phyloP scores from a whole-genome alignment of 2,888 invertebrate species.

The Trissolcus brochymenae region DNA sequence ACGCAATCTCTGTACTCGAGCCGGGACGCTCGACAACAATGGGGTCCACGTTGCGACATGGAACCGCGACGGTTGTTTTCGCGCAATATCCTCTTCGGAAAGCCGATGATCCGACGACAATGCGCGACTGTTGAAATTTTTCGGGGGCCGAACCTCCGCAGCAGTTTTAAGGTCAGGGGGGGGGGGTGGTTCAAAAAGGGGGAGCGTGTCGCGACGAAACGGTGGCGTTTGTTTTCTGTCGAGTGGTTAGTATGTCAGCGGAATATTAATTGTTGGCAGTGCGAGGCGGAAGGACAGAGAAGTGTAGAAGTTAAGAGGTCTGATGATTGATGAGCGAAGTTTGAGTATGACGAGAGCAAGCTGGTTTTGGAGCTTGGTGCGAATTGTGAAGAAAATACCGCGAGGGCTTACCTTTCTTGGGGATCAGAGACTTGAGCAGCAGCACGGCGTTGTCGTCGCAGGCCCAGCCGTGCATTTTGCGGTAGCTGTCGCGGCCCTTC shows the following conservation, averaged over 20 bases:
- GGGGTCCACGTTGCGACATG: constrained; percentile 38
- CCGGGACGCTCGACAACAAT: constrained; percentile 40
- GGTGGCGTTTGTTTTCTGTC: constrained; percentile 61
- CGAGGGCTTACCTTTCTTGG: constrained; percentile 92
- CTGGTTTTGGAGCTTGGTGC: constrained; percentile 9
- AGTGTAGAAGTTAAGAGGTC: constrained; percentile 43
- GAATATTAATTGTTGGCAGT: constrained; percentile 73
- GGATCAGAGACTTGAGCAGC: constrained; percentile 97
- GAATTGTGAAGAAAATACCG: constrained; percentile 55
- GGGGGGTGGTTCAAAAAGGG: not conserved
- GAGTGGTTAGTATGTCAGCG: constrained; percentile 70
- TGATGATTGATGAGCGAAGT: constrained; percentile 37
- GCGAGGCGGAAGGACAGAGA: constrained; percentile 68
- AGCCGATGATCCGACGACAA: constrained; percentile 45
- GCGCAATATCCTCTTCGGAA: constrained; percentile 33
- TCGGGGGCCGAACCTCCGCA: constrained; percentile 40
- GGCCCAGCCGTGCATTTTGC: constrained; percentile 99
- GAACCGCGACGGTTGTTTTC: constrained; percentile 1
- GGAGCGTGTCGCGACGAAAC: constrained; percentile 36
- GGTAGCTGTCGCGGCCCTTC: constrained; percentile 98
- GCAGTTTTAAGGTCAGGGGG: constrained; percentile 59
- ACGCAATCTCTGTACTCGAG: constrained; percentile 33
- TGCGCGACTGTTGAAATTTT: constrained; percentile 15
- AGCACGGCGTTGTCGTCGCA: constrained; percentile 97
- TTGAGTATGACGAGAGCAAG: constrained; percentile 6